These are phyloP conservation scores for Laticauda colubrina DNA, from an alignment of 2,113 vertebrate genomes.

Conservation along the genomic window DNA sequence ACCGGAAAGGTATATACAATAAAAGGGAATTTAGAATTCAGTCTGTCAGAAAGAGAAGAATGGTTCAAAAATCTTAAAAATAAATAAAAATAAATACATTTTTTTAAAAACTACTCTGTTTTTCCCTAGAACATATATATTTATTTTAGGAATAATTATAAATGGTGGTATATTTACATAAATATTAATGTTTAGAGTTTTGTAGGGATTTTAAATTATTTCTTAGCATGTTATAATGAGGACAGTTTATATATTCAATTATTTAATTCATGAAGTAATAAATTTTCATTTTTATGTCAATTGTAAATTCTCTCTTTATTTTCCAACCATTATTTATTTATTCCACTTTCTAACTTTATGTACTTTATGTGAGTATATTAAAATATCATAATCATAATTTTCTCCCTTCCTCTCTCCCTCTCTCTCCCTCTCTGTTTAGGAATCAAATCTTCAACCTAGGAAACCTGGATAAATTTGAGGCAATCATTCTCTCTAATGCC, in stretches of 20 bases:
- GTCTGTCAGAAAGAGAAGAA: background rate
- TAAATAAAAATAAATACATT: background rate
- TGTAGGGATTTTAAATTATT: background rate
- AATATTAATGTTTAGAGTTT: background rate
- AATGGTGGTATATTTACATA: background rate
- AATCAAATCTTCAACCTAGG: no score
- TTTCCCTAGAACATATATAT: background rate
- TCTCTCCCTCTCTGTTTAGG: no score
- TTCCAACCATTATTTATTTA: background rate
- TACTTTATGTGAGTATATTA: no score
- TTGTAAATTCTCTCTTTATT: no score
- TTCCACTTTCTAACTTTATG: background rate
- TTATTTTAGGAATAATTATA: background rate
- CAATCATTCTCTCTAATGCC: no score
- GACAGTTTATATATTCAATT: background rate
- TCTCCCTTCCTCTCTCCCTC: no score
- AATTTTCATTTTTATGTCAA: background rate
- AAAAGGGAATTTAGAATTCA: background rate
- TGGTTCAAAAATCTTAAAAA: background rate
- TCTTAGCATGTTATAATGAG: background rate
- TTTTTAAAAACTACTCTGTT: no score
- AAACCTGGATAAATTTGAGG: no score
- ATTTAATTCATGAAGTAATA: background rate
- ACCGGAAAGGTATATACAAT: background rate
- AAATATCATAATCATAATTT: background rate